A percentile compares a stretch with the other conserved stretches of the same genome.
These are phyloP conservation scores for Haplotaxodon microlepis DNA, from an alignment of 2,113 vertebrate species.

Conservation along the genomic window DNA sequence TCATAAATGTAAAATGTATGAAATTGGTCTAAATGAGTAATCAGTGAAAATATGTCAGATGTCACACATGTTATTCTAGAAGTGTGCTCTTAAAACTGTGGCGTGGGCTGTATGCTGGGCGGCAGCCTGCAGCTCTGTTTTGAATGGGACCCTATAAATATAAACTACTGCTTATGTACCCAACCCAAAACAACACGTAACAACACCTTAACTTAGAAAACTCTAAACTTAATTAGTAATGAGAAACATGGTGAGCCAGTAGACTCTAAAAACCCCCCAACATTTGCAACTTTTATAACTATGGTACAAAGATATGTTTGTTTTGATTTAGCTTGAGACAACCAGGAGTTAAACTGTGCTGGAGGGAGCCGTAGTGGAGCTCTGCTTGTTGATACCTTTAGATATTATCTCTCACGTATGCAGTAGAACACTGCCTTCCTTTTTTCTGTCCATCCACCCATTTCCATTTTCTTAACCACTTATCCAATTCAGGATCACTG, in stretches of 20 bases:
- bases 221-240: background rate
- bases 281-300: background rate
- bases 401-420: background rate
- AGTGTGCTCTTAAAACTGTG: background rate
- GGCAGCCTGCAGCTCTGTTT: background rate
- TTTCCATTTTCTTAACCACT: background rate
- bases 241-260: background rate
- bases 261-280: background rate
- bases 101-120: background rate
- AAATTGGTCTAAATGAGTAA: constrained; percentile 56
- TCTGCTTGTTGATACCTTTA: background rate
- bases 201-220: background rate
- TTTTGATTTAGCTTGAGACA: background rate
- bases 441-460: background rate
- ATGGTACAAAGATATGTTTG: background rate
- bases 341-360: background rate
- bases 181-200: background rate
- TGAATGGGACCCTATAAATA: background rate
- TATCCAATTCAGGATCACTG: background rate
- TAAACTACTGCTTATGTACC: background rate
- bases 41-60: constrained; percentile 46
- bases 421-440: background rate
- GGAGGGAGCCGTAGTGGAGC: background rate
- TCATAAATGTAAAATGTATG: constrained; percentile 44
- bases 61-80: constrained; percentile 30